phyloP scores from a whole-genome alignment of 2,797 vertebrate genomes.

The Cheirogaleus major region DNA sequence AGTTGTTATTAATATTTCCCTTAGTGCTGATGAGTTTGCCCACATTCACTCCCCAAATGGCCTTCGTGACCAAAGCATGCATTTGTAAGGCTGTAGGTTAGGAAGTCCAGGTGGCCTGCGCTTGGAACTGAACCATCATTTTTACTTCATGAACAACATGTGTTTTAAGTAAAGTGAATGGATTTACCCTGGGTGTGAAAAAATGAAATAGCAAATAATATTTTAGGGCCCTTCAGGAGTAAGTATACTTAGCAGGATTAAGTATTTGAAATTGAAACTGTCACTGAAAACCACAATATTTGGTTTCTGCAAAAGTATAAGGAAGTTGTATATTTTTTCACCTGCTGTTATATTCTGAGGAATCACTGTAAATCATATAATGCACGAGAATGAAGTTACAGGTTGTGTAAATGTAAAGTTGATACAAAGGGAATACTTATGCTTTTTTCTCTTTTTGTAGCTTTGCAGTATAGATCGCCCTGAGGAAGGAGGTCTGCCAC shows the following conservation, averaged over 20 bases:
- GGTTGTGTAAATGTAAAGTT: background rate
- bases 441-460: conserved; percentile 80
- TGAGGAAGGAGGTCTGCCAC: conserved; percentile 95
- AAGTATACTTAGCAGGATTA: conserved; percentile 13
- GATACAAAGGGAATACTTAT: background rate
- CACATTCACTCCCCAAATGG: background rate
- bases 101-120: background rate
- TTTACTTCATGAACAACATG: background rate
- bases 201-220: background rate
- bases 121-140: conserved; percentile 5
- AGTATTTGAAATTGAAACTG: background rate
- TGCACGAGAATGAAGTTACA: background rate
- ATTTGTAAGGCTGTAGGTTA: background rate
- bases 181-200: background rate
- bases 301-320: background rate
- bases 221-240: background rate
- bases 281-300: background rate
- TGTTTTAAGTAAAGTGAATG: background rate
- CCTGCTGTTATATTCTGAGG: background rate
- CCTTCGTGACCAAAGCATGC: background rate
- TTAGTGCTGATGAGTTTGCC: conserved; percentile 1
- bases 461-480: conserved; percentile 93
- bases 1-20: background rate
- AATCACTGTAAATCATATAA: background rate
- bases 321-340: background rate